phyloP scores from a whole-genome alignment of 2,113 vertebrate species.

The Ochotona curzoniae region DNA sequence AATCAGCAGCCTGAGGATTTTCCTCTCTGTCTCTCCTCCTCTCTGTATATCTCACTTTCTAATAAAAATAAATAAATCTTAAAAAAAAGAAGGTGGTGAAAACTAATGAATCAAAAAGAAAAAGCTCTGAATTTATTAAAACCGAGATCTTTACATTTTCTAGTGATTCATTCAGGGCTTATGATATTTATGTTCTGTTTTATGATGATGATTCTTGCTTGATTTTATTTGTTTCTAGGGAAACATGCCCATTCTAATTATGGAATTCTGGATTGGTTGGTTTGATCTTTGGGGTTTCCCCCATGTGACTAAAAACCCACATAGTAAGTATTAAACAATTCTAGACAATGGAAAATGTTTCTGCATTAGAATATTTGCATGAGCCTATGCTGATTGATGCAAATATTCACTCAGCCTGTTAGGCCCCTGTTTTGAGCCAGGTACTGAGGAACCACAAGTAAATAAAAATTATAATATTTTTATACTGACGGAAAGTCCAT shows the following conservation, averaged over 20 bases:
- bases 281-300: constrained; percentile 55
- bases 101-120: too few species aligned
- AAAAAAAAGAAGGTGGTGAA: too few species aligned
- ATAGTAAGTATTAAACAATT: constrained; percentile 12
- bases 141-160: too few species aligned
- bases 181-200: not conserved
- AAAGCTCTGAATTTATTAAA: too few species aligned
- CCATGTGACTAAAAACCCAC: accelerated
- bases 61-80: too few species aligned
- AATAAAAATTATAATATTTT: not conserved
- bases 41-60: too few species aligned
- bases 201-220: not conserved
- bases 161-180: too few species aligned
- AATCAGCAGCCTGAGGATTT: too few species aligned
- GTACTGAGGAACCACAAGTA: not conserved
- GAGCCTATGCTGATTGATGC: not conserved
- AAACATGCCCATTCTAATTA: constrained; percentile 63
- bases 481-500: not conserved
- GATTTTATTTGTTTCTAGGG: constrained; percentile 62
- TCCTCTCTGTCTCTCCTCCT: too few species aligned
- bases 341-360: not conserved
- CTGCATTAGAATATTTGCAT: too few species aligned
- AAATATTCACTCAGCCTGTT: not conserved
- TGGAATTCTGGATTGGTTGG: constrained; percentile 79
- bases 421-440: not conserved